phyloP scores from a whole-genome alignment of 2,113 vertebrate genomes.

The Pycnonotus jocosus region DNA sequence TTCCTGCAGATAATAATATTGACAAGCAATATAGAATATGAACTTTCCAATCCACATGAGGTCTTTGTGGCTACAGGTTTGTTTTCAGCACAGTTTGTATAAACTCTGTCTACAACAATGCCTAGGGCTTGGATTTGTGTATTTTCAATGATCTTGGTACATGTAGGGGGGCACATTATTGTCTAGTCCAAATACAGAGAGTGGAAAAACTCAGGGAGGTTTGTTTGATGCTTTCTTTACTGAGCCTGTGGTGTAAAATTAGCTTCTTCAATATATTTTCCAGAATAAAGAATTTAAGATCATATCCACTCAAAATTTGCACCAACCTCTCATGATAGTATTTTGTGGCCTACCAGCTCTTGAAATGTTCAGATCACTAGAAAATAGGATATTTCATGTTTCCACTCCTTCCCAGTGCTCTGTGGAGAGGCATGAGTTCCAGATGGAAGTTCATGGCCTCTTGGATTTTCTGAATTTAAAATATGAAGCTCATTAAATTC shows the following conservation, averaged over 20 bases:
- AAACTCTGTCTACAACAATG: not conserved
- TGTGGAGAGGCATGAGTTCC: accelerated
- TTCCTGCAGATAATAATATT: not conserved
- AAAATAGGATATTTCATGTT: not conserved
- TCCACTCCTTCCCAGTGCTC: not conserved
- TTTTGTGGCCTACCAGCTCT: not conserved
- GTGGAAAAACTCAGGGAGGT: not conserved
- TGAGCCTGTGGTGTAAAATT: not conserved
- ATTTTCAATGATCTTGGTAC: not conserved
- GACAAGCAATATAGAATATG: not conserved
- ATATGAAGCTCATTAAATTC: not conserved
- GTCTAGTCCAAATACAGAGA: not conserved
- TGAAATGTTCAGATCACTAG: not conserved
- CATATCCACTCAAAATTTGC: not conserved
- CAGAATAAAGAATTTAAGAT: not conserved
- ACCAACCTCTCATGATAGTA: not conserved
- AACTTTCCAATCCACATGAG: not conserved
- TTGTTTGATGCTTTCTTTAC: not conserved
- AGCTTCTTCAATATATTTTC: not conserved
- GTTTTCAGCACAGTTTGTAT: not conserved
- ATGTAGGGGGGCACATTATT: not conserved
- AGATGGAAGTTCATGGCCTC: not conserved
- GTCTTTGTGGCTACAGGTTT: not conserved
- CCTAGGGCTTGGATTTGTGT: not conserved
- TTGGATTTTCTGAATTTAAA: not conserved